Conservation (phyloP, 2,797 vertebrate species). For the Lates japonicus region DNA sequence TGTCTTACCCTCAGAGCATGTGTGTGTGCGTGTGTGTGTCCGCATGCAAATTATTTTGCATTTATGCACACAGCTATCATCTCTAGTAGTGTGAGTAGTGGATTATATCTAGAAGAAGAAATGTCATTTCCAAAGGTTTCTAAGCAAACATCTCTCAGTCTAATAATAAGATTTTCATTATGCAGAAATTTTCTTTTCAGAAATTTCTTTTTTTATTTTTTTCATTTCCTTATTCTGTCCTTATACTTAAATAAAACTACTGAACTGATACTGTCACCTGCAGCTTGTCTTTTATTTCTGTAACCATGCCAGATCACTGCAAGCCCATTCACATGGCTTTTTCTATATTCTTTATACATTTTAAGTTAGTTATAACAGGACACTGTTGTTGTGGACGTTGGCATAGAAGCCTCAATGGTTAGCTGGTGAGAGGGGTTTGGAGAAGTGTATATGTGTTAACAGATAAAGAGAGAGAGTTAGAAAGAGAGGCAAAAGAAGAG, state of each 20-base stretch:
- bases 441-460: slow-evolving; percentile 43
- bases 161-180: neutral
- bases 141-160: slow-evolving; percentile 2
- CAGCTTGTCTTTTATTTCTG: slow-evolving; percentile 27
- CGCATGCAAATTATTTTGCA: slow-evolving; percentile 50
- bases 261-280: slow-evolving; percentile 9
- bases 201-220: neutral
- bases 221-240: neutral
- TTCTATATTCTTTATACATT: neutral
- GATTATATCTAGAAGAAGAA: slow-evolving; percentile 11
- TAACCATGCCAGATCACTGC: neutral
- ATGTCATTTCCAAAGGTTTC: neutral
- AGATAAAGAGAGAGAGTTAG: slow-evolving; percentile 49
- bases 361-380: slow-evolving; percentile 36
- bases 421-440: slow-evolving; percentile 44
- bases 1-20: slow-evolving; percentile 37
- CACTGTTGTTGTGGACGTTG: slow-evolving; percentile 37
- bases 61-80: slow-evolving; percentile 55
- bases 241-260: neutral
- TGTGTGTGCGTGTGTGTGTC: slow-evolving; percentile 26
- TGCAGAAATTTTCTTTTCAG: too few species aligned
- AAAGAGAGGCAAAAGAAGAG: slow-evolving; percentile 75
- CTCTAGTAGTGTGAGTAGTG: slow-evolving; percentile 17
- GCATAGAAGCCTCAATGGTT: slow-evolving; percentile 34
- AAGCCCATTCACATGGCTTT: neutral